Conservation (phyloP, 2,888 invertebrate genomes). For the Apoda limacodes region DNA sequence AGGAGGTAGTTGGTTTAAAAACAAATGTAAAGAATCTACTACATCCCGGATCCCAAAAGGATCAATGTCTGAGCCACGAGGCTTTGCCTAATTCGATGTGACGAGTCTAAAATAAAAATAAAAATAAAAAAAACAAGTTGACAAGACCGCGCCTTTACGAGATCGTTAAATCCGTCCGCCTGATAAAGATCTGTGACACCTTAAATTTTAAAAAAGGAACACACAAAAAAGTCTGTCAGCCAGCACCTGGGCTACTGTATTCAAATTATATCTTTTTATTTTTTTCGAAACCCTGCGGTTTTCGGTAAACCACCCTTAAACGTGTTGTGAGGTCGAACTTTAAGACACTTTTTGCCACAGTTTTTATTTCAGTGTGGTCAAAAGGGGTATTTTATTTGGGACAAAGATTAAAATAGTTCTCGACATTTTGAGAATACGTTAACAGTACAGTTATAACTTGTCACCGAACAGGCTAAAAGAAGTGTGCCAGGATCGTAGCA, state of each 20-base stretch:
- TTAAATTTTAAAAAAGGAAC: slow-evolving; percentile 30
- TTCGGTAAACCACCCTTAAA: slow-evolving; percentile 43
- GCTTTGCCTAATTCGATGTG: slow-evolving; percentile 65
- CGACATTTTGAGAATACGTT: no score
- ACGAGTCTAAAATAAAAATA: slow-evolving; percentile 47
- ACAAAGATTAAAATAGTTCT: no score
- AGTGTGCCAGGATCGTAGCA: no score
- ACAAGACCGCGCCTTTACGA: slow-evolving; percentile 52
- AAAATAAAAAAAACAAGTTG: slow-evolving; percentile 43
- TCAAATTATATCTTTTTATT: slow-evolving; percentile 35
- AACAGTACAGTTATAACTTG: no score
- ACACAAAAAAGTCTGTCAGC: slow-evolving; percentile 35
- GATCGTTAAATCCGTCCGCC: slow-evolving; percentile 58
- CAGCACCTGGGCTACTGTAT: slow-evolving; percentile 59
- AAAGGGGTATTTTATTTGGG: no score
- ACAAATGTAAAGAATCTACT: no score
- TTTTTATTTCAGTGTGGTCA: slow-evolving; percentile 26
- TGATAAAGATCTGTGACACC: slow-evolving; percentile 67
- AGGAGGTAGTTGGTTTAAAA: no score
- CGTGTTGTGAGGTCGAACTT: slow-evolving; percentile 49
- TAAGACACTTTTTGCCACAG: slow-evolving; percentile 29
- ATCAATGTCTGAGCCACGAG: slow-evolving; percentile 49
- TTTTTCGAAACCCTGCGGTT: slow-evolving; percentile 43
- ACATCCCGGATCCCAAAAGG: no score
- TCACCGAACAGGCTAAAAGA: no score